phyloP scores from a whole-genome alignment of 1,140 invertebrate species.

The Pogonomyrmex barbatus region DNA sequence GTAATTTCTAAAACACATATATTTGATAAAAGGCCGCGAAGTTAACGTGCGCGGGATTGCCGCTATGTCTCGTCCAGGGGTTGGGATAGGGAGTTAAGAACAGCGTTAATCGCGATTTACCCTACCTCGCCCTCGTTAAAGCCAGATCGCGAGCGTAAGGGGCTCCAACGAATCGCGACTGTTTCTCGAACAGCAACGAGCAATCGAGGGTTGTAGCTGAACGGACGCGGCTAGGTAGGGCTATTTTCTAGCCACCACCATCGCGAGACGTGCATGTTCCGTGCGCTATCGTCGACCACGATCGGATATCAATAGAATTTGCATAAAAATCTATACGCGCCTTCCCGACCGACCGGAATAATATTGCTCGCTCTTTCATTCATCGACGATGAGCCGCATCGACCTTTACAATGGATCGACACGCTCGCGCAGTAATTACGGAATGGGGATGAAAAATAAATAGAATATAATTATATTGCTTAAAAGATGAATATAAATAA shows the following conservation, averaged over 20 bases:
- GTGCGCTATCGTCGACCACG: conserved; percentile 82
- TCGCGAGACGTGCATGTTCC: conserved; percentile 81
- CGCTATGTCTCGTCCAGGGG: conserved; percentile 53
- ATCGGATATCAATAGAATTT: conserved; percentile 85
- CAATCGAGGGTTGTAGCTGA: conserved; percentile 42
- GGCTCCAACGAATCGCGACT: conserved; percentile 57
- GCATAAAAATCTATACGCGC: conserved; percentile 85
- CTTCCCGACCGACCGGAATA: conserved; percentile 72
- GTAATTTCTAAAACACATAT: conserved; percentile 74
- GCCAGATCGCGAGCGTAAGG: conserved; percentile 31
- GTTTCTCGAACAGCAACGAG: conserved; percentile 62
- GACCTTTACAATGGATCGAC: conserved; percentile 64
- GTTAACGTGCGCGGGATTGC: conserved; percentile 44
- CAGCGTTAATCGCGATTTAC: conserved; percentile 70
- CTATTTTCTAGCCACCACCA: conserved; percentile 79
- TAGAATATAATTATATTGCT: conserved; percentile 40
- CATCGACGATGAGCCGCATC: conserved; percentile 64
- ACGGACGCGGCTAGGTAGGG: conserved; percentile 52
- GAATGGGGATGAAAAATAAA: background rate
- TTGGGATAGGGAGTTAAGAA: conserved; percentile 6
- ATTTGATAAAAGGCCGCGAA: conserved; percentile 67
- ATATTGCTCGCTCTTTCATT: conserved; percentile 77
- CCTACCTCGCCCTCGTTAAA: conserved; percentile 52
- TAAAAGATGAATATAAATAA: background rate
- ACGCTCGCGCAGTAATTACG: conserved; percentile 40